Evolutionary conservation across 2,888 invertebrate genomes (phyloP).

Genomic region (Augochlorella aurata): DNA sequence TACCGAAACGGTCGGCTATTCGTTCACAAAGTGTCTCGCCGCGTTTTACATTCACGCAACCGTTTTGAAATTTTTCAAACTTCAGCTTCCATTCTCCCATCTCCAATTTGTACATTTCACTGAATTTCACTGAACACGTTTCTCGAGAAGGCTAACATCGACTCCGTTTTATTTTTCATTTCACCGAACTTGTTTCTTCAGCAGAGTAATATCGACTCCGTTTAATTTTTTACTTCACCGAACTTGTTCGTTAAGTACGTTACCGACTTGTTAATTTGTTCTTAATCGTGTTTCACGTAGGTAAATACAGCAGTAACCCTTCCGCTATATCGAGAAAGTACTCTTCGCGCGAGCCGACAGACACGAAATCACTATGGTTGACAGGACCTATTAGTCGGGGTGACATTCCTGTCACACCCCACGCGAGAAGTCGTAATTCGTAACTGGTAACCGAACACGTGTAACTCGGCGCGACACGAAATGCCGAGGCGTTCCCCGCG

Average conservation of each 20-base stretch:
- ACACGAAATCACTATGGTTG: constrained; percentile 61
- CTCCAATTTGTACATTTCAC: neutral
- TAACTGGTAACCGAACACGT: constrained; percentile 71
- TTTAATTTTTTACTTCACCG: too few relatives aligned
- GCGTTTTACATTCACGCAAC: constrained; percentile 13
- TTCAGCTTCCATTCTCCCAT: neutral
- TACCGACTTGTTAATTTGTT: neutral
- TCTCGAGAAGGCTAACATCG: neutral
- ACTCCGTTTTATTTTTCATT: too few relatives aligned
- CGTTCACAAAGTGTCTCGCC: constrained; percentile 52
- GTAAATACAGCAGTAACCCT: neutral
- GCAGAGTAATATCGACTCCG: too few relatives aligned
- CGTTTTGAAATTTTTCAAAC: neutral
- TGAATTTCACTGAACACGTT: neutral
- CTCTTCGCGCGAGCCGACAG: constrained; percentile 32
- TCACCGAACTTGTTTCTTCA: too few relatives aligned
- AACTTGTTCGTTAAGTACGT: neutral
- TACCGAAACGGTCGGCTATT: constrained; percentile 70
- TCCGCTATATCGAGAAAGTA: constrained; percentile 20
- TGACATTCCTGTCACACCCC: constrained; percentile 72
- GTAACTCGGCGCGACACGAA: constrained; percentile 58
- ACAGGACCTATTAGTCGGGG: constrained; percentile 75
- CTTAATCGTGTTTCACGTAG: neutral
- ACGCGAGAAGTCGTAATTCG: constrained; percentile 63
- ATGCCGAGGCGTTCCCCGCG: constrained; percentile 32